A percentile compares a stretch with the other conserved stretches of the same genome.
These are phyloP conservation scores for Camponotus floridanus DNA, from an alignment of 1,140 invertebrate genomes.

Conservation along the genomic window DNA sequence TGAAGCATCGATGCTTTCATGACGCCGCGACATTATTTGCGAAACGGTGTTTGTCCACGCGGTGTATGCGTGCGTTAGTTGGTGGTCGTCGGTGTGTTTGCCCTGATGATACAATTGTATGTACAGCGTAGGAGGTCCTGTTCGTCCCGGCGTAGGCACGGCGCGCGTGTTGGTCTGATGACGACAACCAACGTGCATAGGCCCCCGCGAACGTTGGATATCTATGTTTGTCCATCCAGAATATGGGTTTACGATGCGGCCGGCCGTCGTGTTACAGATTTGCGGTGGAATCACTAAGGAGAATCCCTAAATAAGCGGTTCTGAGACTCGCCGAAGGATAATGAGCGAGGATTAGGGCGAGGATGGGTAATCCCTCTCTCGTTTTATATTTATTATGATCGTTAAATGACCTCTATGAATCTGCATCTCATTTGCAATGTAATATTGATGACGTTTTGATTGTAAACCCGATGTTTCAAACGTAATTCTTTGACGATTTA, in stretches of 20 bases:
- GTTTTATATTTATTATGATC: not conserved
- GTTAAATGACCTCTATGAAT: not conserved
- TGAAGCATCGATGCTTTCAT: conserved; percentile 57
- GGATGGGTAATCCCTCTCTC: not conserved
- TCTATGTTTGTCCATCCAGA: conserved; percentile 73
- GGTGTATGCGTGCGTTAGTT: conserved; percentile 46
- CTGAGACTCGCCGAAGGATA: not conserved
- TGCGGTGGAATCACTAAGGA: conserved; percentile 9
- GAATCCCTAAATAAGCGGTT: not conserved
- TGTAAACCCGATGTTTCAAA: not conserved
- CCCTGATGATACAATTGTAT: conserved; percentile 79
- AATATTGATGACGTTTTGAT: not conserved
- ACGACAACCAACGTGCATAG: conserved; percentile 19
- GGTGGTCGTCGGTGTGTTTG: conserved; percentile 77
- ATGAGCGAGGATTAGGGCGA: not conserved
- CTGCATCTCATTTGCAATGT: not conserved
- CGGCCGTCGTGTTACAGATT: conserved; percentile 20
- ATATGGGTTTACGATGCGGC: conserved; percentile 35
- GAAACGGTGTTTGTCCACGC: conserved; percentile 69
- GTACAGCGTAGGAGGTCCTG: conserved; percentile 65
- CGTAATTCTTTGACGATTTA: not conserved
- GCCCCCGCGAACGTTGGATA: conserved; percentile 41
- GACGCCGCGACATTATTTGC: conserved; percentile 58
- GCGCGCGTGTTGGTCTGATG: conserved; percentile 49
- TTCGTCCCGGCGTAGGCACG: conserved; percentile 45